These are phyloP conservation scores for Ictidomys tridecemlineatus DNA, from an alignment of 2,113 vertebrate genomes.

Conservation along the genomic window DNA sequence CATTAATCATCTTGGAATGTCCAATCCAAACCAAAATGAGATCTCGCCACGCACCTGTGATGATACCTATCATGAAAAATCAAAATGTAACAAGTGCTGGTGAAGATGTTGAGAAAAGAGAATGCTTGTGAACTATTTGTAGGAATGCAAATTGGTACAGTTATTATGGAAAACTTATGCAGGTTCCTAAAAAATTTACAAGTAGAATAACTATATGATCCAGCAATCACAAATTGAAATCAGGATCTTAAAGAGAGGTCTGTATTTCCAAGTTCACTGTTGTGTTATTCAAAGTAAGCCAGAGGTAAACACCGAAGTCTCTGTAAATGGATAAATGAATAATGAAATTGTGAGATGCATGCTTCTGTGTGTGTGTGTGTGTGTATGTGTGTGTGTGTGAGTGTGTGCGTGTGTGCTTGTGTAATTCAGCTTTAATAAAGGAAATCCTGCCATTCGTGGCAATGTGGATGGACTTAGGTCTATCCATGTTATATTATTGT, in stretches of 20 bases:
- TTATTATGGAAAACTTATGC: not conserved
- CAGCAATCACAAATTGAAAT: not conserved
- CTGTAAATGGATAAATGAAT: not conserved
- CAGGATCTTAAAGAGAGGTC: not conserved
- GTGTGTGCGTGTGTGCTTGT: not conserved
- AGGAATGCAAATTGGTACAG: not conserved
- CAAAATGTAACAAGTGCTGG: not conserved
- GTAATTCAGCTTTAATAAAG: not conserved
- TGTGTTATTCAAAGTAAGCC: not conserved
- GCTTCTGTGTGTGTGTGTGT: too few relatives aligned
- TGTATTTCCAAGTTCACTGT: not conserved
- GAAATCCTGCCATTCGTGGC: not conserved
- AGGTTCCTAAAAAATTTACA: not conserved
- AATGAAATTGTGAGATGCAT: not conserved
- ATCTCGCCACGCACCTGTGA: not conserved
- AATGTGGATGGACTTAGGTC: not conserved
- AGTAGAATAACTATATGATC: not conserved
- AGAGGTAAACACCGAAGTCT: not conserved
- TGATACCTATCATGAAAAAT: not conserved
- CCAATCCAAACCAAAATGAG: not conserved
- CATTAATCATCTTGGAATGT: not conserved
- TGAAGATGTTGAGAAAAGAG: not conserved
- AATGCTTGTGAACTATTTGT: not conserved
- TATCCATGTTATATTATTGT: not conserved
- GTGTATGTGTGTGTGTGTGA: too few relatives aligned